Evolutionary conservation across 2,888 invertebrate genomes (phyloP).

Genomic region (Yponomeuta sedellus): DNA sequence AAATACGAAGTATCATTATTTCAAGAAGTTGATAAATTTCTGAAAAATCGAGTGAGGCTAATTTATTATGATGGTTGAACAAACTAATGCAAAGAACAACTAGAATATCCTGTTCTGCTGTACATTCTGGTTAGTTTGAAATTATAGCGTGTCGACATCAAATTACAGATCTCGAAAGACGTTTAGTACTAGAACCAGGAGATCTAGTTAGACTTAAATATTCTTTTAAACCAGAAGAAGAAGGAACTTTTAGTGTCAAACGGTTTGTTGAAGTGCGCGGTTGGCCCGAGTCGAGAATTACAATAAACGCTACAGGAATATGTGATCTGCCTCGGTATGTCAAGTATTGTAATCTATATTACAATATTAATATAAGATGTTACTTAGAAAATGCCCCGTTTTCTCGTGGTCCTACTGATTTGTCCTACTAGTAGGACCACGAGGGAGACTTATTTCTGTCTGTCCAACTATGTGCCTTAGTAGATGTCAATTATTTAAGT

Average conservation of each 20-base stretch:
- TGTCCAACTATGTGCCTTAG: no score
- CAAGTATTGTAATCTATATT: background rate
- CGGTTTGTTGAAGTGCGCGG: constrained; percentile 63
- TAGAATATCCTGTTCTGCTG: background rate
- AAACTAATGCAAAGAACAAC: no score
- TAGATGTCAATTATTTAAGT: no score
- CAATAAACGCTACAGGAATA: constrained; percentile 51
- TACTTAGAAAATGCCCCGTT: no score
- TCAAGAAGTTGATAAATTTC: no score
- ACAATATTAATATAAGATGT: no score
- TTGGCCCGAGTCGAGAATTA: constrained; percentile 62
- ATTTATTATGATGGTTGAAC: no score
- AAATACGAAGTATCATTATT: no score
- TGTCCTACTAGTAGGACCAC: no score
- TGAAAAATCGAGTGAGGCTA: no score
- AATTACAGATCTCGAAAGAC: constrained; percentile 36
- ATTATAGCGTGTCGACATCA: constrained; percentile 24
- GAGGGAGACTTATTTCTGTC: no score
- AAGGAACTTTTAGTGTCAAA: constrained; percentile 56
- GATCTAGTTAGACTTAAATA: constrained; percentile 65
- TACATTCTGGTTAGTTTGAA: constrained; percentile 19
- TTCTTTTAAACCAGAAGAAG: constrained; percentile 54
- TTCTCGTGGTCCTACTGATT: no score
- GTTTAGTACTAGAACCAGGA: constrained; percentile 50
- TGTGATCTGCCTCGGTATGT: constrained; percentile 62